phyloP scores from a whole-genome alignment of 2,888 invertebrate species.

The Heliothis peltigera region DNA sequence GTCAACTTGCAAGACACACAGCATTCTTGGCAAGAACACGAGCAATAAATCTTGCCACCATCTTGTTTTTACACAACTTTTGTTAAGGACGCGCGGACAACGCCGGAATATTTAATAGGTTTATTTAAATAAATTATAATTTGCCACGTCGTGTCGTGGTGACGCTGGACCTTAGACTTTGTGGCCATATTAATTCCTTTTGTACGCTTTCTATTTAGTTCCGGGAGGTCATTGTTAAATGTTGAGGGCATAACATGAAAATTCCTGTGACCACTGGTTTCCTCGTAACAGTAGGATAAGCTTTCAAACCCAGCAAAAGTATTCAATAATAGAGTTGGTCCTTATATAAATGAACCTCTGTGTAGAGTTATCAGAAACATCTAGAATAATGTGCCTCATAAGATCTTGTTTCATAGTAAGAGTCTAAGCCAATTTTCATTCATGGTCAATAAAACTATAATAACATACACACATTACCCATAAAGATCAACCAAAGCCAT shows the following conservation, averaged over 20 bases:
- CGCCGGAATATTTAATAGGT: slow-evolving; percentile 56
- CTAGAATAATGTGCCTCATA: no score
- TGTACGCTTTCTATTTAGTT: slow-evolving; percentile 2
- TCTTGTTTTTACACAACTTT: slow-evolving; percentile 64
- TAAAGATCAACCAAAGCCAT: neutral
- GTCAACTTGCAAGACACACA: slow-evolving; percentile 43
- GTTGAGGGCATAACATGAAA: neutral
- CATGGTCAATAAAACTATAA: neutral
- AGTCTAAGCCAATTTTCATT: no score
- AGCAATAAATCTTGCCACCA: slow-evolving; percentile 59
- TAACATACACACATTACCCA: neutral
- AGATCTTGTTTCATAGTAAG: no score
- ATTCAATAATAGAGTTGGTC: no score
- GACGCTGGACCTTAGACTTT: slow-evolving; percentile 25
- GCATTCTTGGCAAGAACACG: slow-evolving; percentile 53
- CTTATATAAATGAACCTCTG: neutral
- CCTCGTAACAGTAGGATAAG: neutral
- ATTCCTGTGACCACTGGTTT: neutral
- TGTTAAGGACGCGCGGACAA: slow-evolving; percentile 55
- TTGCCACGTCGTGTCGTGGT: slow-evolving; percentile 26
- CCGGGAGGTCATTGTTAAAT: neutral
- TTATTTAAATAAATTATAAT: slow-evolving; percentile 62
- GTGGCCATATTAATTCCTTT: neutral
- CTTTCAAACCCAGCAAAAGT: no score
- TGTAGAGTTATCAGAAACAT: no score